Base-by-base conservation (phyloP, 2,797 vertebrate species). In the Pangasius mekongensis region DNA sequence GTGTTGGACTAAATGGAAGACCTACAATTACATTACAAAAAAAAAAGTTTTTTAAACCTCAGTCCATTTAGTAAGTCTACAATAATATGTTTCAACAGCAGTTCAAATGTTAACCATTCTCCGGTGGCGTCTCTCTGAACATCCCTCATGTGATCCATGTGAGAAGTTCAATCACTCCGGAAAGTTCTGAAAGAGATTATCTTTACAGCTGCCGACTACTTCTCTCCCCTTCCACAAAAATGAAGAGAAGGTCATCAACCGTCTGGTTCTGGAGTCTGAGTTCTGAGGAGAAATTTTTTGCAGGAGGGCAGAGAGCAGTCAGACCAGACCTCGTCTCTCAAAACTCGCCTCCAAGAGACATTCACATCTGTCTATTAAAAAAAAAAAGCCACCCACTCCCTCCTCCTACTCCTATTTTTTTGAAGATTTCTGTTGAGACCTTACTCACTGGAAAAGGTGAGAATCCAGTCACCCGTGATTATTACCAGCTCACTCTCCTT, bases 391-490 rank as follows among this genome's bases (percentile, higher is more conserved):
- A 87, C 85, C 83, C 88, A 36, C 60, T 90, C 91, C 81, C 86
- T 18, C 58, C 86, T 90, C 85, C 91, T 90, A 90, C 93, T 90
- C 76, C 62, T 52, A 22, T 39, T 83, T 81, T 22, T 62, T 89
- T 66, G 39, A 86, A 86, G 88, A 81, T 90, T 89, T 91, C 80
- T 60, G 84, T 54, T 87, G 30, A 82, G 86, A 86, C 58, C 30
- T 78, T 92, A 93, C 94, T 92, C 84, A 39, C 87, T 87, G 92
- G 86, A 84, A 89, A 94, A 95, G 95, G 95, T 95, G 95, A 95
- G 90, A 92, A 91, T 91, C 90, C 95, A 95, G 94, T 95, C 95
- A 96, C 94, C 95, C 94, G 22, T 94, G 93, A 93, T 95, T 93
- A 96, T 96, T 95, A 94, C 91, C 94, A 92, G 94, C 91, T 96